Conservation (phyloP, 2,113 vertebrate genomes). For the Bambusicola thoracicus region DNA sequence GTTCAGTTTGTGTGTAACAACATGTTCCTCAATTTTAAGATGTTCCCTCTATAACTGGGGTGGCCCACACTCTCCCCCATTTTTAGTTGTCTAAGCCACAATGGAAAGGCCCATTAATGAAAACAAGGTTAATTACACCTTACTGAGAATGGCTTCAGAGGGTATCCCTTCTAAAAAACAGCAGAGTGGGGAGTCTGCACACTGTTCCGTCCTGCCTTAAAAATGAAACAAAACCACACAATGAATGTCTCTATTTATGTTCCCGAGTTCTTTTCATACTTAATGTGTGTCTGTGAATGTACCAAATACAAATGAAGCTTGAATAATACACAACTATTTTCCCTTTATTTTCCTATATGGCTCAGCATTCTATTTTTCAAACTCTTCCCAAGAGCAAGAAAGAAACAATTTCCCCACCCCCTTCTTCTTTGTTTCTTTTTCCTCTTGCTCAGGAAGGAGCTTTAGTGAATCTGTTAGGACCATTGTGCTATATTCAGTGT, state of each 20-base stretch:
- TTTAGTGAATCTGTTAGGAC: slow-evolving; percentile 33
- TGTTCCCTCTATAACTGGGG: background rate
- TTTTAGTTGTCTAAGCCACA: slow-evolving; percentile 11
- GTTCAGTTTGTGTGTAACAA: background rate
- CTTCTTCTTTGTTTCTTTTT: slow-evolving; percentile 28
- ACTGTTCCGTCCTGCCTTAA: background rate
- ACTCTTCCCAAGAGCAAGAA: slow-evolving; percentile 37
- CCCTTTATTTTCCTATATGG: background rate
- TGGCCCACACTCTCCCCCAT: background rate
- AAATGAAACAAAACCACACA: slow-evolving; percentile 27
- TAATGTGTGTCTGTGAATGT: slow-evolving; percentile 23
- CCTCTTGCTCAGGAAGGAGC: background rate
- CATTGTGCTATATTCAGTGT: slow-evolving; percentile 42
- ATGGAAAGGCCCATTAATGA: slow-evolving; percentile 22
- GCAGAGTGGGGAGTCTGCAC: background rate
- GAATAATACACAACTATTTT: background rate
- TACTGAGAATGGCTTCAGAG: slow-evolving; percentile 26
- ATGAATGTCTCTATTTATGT: slow-evolving; percentile 44
- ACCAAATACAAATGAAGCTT: slow-evolving; percentile 26
- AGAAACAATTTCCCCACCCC: slow-evolving; percentile 32
- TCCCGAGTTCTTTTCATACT: slow-evolving; percentile 46
- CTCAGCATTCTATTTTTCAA: slow-evolving; percentile 35
- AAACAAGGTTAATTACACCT: slow-evolving; percentile 38
- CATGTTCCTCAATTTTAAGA: background rate
- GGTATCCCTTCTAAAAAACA: slow-evolving; percentile 27